Percentiles rank a stretch among this genome's conserved stretches.
phyloP scores from a whole-genome alignment of 2,797 vertebrate genomes.

The Pangasius sanitwongsei region DNA sequence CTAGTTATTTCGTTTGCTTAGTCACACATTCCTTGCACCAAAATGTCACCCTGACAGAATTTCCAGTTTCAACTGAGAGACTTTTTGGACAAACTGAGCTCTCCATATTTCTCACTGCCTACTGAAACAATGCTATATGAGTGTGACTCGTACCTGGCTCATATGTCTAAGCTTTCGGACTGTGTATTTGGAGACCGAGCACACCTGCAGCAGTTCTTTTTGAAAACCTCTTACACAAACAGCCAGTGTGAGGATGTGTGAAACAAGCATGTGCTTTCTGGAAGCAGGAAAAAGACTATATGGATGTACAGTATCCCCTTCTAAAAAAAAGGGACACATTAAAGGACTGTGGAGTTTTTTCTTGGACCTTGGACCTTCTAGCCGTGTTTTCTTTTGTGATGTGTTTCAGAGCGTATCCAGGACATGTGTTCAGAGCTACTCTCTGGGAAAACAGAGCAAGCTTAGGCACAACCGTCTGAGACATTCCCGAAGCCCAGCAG shows the following conservation, averaged over 20 bases:
- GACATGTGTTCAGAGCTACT: constrained; percentile 31
- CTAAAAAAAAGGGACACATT: constrained; percentile 43
- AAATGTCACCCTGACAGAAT: constrained; percentile 43
- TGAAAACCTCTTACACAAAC: constrained; percentile 34
- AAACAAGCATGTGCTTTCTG: constrained; percentile 37
- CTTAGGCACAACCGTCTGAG: constrained; percentile 64
- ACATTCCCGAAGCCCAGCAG: constrained; percentile 62
- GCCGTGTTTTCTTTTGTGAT: constrained; percentile 29
- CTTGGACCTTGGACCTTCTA: constrained; percentile 29
- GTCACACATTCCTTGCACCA: constrained; percentile 74
- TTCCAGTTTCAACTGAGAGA: constrained; percentile 40
- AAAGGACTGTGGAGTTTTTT: constrained; percentile 36
- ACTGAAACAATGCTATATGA: constrained; percentile 46
- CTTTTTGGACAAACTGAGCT: constrained; percentile 29
- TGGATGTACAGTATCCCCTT: constrained; percentile 23
- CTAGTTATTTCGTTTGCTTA: constrained; percentile 61
- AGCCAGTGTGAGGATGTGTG: constrained; percentile 36
- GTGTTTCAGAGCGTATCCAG: constrained; percentile 36
- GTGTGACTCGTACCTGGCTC: constrained; percentile 39
- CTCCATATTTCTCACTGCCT: constrained; percentile 50
- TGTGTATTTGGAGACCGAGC: constrained; percentile 70
- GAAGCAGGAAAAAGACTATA: constrained; percentile 29
- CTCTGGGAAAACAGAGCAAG: constrained; percentile 57
- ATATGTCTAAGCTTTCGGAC: constrained; percentile 35
- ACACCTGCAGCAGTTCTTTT: constrained; percentile 58